A percentile compares a stretch with the other conserved stretches of the same genome.
These are phyloP conservation scores for Trissolcus japonicus DNA, from an alignment of 2,888 invertebrate genomes.

Conservation along the genomic window DNA sequence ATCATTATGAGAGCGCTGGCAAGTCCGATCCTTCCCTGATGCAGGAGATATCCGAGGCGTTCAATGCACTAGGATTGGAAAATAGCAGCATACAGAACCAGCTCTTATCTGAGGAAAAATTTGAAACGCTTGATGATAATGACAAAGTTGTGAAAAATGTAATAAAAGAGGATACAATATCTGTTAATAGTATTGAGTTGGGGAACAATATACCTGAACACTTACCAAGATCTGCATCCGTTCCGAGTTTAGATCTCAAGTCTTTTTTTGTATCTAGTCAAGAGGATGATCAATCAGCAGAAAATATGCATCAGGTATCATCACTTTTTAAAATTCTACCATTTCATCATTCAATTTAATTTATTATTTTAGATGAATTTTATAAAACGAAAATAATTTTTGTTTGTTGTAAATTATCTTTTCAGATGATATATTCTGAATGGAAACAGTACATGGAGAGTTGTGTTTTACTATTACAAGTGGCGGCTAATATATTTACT, in stretches of 20 bases:
- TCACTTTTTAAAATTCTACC: not conserved
- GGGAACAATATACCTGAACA: conserved; percentile 63
- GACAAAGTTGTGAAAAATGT: conserved; percentile 66
- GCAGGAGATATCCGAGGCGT: conserved; percentile 67
- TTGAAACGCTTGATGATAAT: conserved; percentile 62
- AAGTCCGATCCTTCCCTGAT: conserved; percentile 64
- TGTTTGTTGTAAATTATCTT: conserved; percentile 13
- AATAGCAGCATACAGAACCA: conserved; percentile 58
- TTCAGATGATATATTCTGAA: conserved; percentile 72
- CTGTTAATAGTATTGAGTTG: conserved; percentile 73
- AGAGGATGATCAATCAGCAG: conserved; percentile 69
- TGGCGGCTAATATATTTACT: conserved; percentile 78
- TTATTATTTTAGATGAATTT: no score
- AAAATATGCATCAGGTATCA: conserved; percentile 70
- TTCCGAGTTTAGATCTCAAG: conserved; percentile 75
- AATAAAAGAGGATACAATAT: conserved; percentile 70
- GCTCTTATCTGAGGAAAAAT: conserved; percentile 62
- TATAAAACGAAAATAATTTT: no score
- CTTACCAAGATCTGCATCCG: conserved; percentile 73
- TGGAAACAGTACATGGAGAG: conserved; percentile 77
- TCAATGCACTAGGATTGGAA: conserved; percentile 68
- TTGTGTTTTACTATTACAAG: conserved; percentile 77
- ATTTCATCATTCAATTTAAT: not conserved
- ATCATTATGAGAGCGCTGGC: conserved; percentile 57
- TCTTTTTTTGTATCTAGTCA: conserved; percentile 70